Percentiles rank a stretch among this genome's conserved stretches.
Evolutionary conservation across 1,140 invertebrate species (phyloP).

Genomic region (Cyrtorhinus lividipennis): DNA sequence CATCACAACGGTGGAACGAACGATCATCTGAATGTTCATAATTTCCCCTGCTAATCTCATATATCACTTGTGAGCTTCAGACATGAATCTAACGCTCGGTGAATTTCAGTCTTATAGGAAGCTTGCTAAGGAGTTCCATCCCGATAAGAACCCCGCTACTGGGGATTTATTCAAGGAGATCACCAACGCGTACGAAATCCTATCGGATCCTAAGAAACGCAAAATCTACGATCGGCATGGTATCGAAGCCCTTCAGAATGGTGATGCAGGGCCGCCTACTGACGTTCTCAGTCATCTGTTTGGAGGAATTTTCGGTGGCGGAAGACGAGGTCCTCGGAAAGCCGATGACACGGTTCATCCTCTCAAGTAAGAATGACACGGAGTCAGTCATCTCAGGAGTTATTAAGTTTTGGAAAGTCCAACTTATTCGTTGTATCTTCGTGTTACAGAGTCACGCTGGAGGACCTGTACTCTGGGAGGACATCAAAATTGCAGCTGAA

Average conservation of each 20-base stretch:
- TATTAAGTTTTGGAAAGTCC: too few relatives aligned
- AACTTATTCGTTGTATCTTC: conserved; percentile 13
- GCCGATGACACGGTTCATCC: conserved; percentile 40
- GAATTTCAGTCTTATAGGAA: conserved; percentile 72
- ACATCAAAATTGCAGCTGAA: conserved; percentile 67
- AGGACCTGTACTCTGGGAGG: conserved; percentile 84
- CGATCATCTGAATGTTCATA: too few relatives aligned
- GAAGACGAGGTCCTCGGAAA: conserved; percentile 26
- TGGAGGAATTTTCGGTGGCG: conserved; percentile 41
- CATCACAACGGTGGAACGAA: too few relatives aligned
- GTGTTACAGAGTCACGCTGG: conserved; percentile 54
- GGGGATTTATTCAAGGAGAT: conserved; percentile 82
- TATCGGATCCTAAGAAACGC: conserved; percentile 53
- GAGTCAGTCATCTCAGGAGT: too few relatives aligned
- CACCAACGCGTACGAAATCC: conserved; percentile 71
- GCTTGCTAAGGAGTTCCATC: conserved; percentile 75
- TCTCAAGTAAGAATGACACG: conserved; percentile 33
- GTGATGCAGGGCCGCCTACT: conserved; percentile 36
- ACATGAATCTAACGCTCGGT: too few relatives aligned
- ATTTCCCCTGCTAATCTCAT: too few relatives aligned
- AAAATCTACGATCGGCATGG: conserved; percentile 61
- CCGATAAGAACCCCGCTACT: conserved; percentile 59
- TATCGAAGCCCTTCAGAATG: conserved; percentile 63
- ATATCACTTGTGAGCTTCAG: too few relatives aligned
- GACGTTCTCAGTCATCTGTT: conserved; percentile 51